Evolutionary conservation across 2,888 invertebrate species (phyloP).

Genomic region (Latheticus oryzae): DNA sequence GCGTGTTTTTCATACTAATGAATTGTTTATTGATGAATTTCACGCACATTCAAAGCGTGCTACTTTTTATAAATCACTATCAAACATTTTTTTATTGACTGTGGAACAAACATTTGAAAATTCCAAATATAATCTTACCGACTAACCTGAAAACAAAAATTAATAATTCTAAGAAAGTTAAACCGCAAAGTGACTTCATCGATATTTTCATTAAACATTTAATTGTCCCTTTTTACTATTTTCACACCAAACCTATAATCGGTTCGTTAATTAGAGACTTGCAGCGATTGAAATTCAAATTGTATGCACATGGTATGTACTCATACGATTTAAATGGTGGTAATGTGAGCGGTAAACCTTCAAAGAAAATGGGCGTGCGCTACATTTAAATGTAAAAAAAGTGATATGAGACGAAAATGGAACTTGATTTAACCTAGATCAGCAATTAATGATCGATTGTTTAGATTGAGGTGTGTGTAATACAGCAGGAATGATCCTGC

Average conservation of each 20-base stretch:
- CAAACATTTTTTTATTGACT: constrained; percentile 19
- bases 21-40: constrained; percentile 23
- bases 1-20: constrained; percentile 9
- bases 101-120: too few species aligned
- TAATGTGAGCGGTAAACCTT: constrained; percentile 44
- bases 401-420: constrained; percentile 20
- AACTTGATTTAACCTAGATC: constrained; percentile 27
- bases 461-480: constrained; percentile 9
- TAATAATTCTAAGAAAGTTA: constrained; percentile 11
- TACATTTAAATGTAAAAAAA: constrained; percentile 40
- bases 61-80: constrained; percentile 15
- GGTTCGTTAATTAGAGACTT: constrained; percentile 37
- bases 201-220: constrained; percentile 22
- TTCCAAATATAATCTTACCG: too few species aligned
- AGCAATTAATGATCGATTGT: constrained; percentile 17
- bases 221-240: constrained; percentile 28
- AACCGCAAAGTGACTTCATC: constrained; percentile 25
- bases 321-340: constrained; percentile 34
- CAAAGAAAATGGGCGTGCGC: constrained; percentile 49
- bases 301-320: constrained; percentile 36
- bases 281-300: constrained; percentile 38
- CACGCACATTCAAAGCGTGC: constrained; percentile 26
- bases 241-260: constrained; percentile 34
- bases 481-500: constrained; percentile 33
- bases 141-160: too few species aligned